These are phyloP conservation scores for Ganaspis sp. DNA, from an alignment of 1,140 invertebrate genomes.

Conservation along the genomic window DNA sequence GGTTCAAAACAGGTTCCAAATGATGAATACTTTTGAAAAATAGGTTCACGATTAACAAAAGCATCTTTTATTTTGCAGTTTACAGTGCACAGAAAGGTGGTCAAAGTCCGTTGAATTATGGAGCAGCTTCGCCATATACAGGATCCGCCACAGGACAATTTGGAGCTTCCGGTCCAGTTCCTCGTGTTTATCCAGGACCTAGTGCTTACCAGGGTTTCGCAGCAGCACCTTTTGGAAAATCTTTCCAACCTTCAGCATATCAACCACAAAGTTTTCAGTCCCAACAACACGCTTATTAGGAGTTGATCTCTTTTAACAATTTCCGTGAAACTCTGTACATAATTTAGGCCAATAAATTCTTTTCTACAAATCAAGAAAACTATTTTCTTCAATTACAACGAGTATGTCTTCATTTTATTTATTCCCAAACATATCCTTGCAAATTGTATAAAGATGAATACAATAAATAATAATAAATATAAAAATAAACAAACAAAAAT, in stretches of 20 bases:
- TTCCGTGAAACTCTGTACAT: constrained; percentile 65
- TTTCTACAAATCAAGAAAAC: constrained; percentile 54
- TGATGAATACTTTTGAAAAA: too few species aligned
- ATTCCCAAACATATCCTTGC: not conserved
- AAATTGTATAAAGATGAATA: not conserved
- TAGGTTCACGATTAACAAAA: too few species aligned
- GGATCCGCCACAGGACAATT: constrained; percentile 66
- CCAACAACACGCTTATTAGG: constrained; percentile 63
- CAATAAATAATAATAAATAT: not conserved
- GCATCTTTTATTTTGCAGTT: constrained; percentile 52
- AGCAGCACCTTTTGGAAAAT: constrained; percentile 45
- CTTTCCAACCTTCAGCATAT: constrained; percentile 59
- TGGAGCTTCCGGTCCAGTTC: constrained; percentile 42
- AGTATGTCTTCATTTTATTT: too few species aligned
- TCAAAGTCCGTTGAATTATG: constrained; percentile 51
- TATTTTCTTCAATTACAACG: not conserved
- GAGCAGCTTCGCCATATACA: constrained; percentile 56
- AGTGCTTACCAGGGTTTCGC: constrained; percentile 52
- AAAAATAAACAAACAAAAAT: too few species aligned
- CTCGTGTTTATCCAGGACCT: constrained; percentile 54
- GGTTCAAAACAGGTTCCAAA: too few species aligned
- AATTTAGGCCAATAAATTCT: constrained; percentile 75
- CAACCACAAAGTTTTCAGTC: constrained; percentile 70
- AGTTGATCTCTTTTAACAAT: constrained; percentile 37
- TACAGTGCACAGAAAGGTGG: constrained; percentile 49